Evolutionary conservation across 1,140 invertebrate genomes (phyloP).

Genomic region (Drosophila bocki): DNA sequence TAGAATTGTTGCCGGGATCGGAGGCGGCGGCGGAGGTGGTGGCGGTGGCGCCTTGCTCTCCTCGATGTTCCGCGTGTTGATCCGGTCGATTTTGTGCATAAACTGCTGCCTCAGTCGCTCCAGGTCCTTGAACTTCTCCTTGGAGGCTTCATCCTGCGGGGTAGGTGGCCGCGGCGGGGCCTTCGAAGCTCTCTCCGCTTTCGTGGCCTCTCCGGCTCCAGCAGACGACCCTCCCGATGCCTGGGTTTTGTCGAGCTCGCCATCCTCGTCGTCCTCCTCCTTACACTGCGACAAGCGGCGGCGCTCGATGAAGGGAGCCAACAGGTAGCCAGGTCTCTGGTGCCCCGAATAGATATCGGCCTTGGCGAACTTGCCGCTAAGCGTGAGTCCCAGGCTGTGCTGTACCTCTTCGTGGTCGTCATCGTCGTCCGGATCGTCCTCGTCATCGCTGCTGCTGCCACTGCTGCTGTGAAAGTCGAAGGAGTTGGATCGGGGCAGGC

Average conservation of each 20-base stretch:
- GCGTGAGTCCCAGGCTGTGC: constrained; percentile 48
- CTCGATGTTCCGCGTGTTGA: constrained; percentile 76
- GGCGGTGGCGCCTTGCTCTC: constrained; percentile 65
- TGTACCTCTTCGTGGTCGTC: constrained; percentile 43
- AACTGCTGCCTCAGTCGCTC: constrained; percentile 79
- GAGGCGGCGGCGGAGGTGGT: constrained; percentile 71
- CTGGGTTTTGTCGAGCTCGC: constrained; percentile 68
- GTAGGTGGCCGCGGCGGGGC: constrained; percentile 76
- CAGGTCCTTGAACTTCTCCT: constrained; percentile 78
- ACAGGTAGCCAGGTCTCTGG: constrained; percentile 76
- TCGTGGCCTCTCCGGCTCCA: constrained; percentile 18
- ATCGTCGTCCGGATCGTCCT: constrained; percentile 55
- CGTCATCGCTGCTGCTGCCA: constrained; percentile 70
- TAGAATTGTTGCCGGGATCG: constrained; percentile 79
- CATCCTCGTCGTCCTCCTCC: constrained; percentile 92
- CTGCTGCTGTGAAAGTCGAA: constrained; percentile 78
- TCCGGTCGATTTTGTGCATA: constrained; percentile 82
- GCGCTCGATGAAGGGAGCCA: constrained; percentile 87
- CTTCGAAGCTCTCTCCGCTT: constrained; percentile 56
- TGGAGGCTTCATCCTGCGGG: constrained; percentile 65
- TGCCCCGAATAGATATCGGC: constrained; percentile 59
- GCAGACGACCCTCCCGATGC: constrained; percentile 5
- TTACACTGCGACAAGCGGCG: constrained; percentile 92
- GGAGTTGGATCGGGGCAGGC: constrained; percentile 62
- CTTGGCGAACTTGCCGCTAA: constrained; percentile 56